Percentiles rank a stretch among this genome's conserved stretches.
phyloP scores from a whole-genome alignment of 1,140 invertebrate genomes.

The Drosophila takahashii region DNA sequence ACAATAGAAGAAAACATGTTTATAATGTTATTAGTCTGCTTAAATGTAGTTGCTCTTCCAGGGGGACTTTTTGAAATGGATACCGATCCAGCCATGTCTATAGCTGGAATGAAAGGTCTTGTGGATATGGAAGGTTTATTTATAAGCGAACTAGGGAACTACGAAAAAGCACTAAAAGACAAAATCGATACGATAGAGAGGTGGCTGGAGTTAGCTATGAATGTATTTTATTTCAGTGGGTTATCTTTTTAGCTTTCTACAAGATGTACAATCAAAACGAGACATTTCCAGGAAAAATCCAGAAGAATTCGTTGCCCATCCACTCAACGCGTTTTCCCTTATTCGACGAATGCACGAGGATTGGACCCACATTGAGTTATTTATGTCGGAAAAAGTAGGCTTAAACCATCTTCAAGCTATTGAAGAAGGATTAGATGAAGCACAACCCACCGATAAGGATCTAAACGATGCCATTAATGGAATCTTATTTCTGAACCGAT shows the following conservation, averaged over 20 bases:
- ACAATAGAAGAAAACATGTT: constrained; percentile 3
- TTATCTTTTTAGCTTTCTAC: constrained; percentile 19
- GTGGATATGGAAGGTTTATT: constrained; percentile 17
- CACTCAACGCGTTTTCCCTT: constrained; percentile 36
- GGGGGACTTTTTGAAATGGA: neutral
- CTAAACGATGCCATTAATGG: constrained; percentile 22
- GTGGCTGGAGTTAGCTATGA: constrained; percentile 5
- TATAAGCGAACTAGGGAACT: constrained; percentile 25
- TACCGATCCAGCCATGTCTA: constrained; percentile 18
- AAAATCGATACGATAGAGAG: constrained; percentile 38
- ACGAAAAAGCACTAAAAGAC: constrained; percentile 1
- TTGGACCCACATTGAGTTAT: constrained; percentile 42
- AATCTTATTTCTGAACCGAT: constrained; percentile 15
- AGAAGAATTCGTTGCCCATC: constrained; percentile 34
- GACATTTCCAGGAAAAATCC: constrained; percentile 1
- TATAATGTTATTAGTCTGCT: neutral
- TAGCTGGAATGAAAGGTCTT: constrained; percentile 15
- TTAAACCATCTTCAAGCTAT: neutral
- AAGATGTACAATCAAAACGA: constrained; percentile 8
- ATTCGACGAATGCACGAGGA: constrained; percentile 52
- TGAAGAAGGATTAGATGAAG: neutral
- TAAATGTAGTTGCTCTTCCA: neutral
- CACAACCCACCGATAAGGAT: constrained; percentile 10
- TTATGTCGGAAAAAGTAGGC: constrained; percentile 14
- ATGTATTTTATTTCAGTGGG: no score